These are phyloP conservation scores for Dorcus parallelipipedus DNA, from an alignment of 2,888 invertebrate genomes.

Conservation along the genomic window DNA sequence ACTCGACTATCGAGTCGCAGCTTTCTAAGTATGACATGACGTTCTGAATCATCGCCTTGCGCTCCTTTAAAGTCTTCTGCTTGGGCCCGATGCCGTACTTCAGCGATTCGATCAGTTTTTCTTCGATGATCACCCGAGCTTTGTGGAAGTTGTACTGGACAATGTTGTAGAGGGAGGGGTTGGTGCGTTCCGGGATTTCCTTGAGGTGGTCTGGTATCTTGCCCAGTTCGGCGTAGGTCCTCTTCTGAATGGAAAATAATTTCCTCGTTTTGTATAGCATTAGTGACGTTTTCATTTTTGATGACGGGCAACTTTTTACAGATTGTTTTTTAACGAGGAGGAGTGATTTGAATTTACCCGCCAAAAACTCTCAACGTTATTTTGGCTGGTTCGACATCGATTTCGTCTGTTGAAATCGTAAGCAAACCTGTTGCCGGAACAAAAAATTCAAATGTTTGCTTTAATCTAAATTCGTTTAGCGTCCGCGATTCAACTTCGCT, in stretches of 20 bases:
- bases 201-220: conserved; percentile 48
- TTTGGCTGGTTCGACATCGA: too few species aligned
- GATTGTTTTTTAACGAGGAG: too few species aligned
- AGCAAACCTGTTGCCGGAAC: too few species aligned
- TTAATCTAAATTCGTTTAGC: too few species aligned
- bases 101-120: conserved; percentile 53
- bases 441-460: too few species aligned
- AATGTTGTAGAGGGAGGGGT: conserved; percentile 61
- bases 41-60: conserved; percentile 60
- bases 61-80: conserved; percentile 54
- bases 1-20: conserved; percentile 62
- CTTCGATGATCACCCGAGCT: conserved; percentile 55
- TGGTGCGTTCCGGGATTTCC: conserved; percentile 38
- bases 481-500: too few species aligned
- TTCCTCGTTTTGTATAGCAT: too few species aligned
- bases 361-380: too few species aligned
- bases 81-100: conserved; percentile 38
- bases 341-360: too few species aligned
- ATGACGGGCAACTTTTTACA: too few species aligned
- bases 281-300: too few species aligned
- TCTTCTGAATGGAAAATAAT: background rate
- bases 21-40: conserved; percentile 64
- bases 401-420: too few species aligned
- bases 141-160: conserved; percentile 68
- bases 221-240: conserved; percentile 9